Evolutionary conservation across 1,140 invertebrate genomes (phyloP).

Genomic region (Arion vulgaris): DNA sequence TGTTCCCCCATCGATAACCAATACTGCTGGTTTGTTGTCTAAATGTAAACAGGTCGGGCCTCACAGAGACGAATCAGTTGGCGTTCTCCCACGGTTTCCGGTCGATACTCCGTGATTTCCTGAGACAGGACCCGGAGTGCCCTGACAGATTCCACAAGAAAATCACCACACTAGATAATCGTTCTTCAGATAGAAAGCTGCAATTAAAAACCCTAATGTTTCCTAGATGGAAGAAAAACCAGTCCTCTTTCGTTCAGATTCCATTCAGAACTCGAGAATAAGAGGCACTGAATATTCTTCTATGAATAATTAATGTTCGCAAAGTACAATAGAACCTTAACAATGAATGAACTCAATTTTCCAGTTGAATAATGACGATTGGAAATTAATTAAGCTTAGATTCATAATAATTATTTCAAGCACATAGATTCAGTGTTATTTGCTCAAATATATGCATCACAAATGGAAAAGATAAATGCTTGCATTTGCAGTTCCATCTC

Average conservation of each 20-base stretch:
- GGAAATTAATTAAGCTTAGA: not conserved
- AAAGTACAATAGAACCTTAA: not conserved
- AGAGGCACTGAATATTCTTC: not conserved
- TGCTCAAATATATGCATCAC: not conserved
- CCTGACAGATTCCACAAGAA: slow-evolving; percentile 22
- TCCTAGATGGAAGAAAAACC: slow-evolving; percentile 18
- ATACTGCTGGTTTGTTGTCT: slow-evolving; percentile 17
- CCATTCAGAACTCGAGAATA: not conserved
- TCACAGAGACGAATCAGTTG: slow-evolving; percentile 23
- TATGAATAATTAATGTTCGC: slow-evolving; percentile 12
- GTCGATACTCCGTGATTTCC: slow-evolving; percentile 10
- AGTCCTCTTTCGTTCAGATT: not conserved
- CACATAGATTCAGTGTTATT: not conserved
- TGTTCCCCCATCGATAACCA: slow-evolving; percentile 30
- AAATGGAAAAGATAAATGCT: not conserved
- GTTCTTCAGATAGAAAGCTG: slow-evolving; percentile 13
- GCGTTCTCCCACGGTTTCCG: slow-evolving; percentile 19
- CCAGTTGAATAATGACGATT: not conserved
- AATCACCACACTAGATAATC: slow-evolving; percentile 17
- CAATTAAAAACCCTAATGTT: slow-evolving; percentile 30
- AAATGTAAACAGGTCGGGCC: slow-evolving; percentile 17
- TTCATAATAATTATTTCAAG: not conserved
- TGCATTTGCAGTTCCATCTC: not conserved
- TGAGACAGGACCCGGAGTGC: not conserved
- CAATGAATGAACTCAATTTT: not conserved